Evolutionary conservation across 2,888 invertebrate genomes (phyloP), one percentile per base, ranked within the genome.

Genomic region (Tanytarsus gracilentus): DNA sequence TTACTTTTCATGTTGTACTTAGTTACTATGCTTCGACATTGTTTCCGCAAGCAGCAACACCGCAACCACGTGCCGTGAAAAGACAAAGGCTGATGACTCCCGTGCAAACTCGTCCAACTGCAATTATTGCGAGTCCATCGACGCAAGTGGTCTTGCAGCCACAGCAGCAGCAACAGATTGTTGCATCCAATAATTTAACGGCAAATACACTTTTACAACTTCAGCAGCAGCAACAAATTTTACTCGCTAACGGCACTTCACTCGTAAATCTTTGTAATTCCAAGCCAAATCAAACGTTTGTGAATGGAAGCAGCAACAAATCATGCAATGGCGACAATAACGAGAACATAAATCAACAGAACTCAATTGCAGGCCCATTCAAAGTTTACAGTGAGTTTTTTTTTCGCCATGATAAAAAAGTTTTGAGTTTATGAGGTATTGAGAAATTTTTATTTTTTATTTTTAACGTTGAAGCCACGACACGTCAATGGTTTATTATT

Each of bases 301-400:
- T 36, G n/a, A 60, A 21, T 21, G 33, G 14, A 26, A 48, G 18
- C 30, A 48, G 26, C 14, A n/a, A 11, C n/a, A 55, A 55, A 25
- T 8, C 25, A n/a, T 36, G 36, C 14, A 56, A 59, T 33, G 40
- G 48, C 8, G 49, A 59, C 48, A 60, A 39, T 36, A 60, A 50
- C 30, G 60, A 60, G 16, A 60, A 49, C 39, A 44, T 56, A 11
- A 61, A 69, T 64, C 69, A 70, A 65, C 72, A 70, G 63, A 71
- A 71, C 69, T 39, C 39, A 16, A 56, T 64, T 27, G 56, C 65
- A 21, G 73, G 73, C 63, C 72, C 73, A 64, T 74, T 72, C 68
- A 74, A 74, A 71, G 69, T 72, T 64, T 74, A 74, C 67, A 74
- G 74, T 74, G 67, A 74, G 74, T 72, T 67, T 21, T 18, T 8